Conservation (phyloP, 35 echinoderm and acorn worm genomes). For the Heliocidaris erythrogramma region DNA sequence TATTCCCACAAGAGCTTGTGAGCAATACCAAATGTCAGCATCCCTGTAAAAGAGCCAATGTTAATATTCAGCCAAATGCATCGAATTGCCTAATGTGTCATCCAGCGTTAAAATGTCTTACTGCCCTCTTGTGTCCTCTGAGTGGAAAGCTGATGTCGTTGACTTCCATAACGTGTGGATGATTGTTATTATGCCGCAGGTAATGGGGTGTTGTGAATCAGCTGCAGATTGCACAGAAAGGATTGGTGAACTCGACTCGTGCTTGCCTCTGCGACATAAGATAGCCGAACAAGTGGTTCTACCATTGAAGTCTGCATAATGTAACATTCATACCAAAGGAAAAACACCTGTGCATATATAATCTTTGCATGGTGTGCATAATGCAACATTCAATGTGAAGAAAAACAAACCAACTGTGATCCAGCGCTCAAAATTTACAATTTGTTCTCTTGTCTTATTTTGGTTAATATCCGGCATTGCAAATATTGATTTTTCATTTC, state of each 20-base stretch:
- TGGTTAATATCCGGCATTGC: no score
- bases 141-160: not conserved
- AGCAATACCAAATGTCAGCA: not conserved
- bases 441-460: not conserved
- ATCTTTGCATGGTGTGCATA: not conserved
- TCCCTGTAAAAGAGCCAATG: no score
- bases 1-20: not conserved
- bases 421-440: no score
- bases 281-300: not conserved
- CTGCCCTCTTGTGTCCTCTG: not conserved
- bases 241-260: not conserved
- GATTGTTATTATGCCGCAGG: not conserved
- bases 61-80: not conserved
- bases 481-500: no score
- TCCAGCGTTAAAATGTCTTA: not conserved
- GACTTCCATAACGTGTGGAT: not conserved
- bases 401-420: no score
- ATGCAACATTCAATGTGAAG: not conserved
- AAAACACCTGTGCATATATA: not conserved
- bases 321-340: not conserved
- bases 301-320: not conserved
- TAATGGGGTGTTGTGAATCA: not conserved
- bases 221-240: not conserved
- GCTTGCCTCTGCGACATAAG: not conserved
- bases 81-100: not conserved